Evolutionary conservation across 2,888 invertebrate genomes (phyloP).

Genomic region (Gnatocerus cornutus): DNA sequence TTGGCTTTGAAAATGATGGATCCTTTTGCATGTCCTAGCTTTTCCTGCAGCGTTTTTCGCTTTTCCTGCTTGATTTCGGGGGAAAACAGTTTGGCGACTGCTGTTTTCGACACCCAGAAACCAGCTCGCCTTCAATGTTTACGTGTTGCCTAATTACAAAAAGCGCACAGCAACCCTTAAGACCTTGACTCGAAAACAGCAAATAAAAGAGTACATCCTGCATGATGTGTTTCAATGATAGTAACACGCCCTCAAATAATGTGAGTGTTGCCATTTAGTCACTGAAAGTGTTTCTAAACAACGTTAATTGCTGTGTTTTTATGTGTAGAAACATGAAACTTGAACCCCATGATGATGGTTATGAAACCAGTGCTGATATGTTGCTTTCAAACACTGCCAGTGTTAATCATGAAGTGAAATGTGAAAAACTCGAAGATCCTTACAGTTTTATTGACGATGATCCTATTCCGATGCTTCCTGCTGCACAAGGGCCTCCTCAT

Average conservation of each 20-base stretch:
- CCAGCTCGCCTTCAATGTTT: constrained; percentile 61
- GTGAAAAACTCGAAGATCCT: constrained; percentile 79
- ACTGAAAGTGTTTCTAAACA: constrained; percentile 51
- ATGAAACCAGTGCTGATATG: constrained; percentile 86
- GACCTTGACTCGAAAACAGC: constrained; percentile 57
- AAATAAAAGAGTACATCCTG: constrained; percentile 41
- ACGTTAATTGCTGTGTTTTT: constrained; percentile 48
- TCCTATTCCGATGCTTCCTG: constrained; percentile 71
- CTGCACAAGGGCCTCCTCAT: constrained; percentile 62
- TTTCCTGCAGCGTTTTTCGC: no score
- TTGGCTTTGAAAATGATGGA: no score
- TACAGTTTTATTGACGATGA: constrained; percentile 92
- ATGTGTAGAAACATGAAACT: constrained; percentile 69
- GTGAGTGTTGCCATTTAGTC: constrained; percentile 49
- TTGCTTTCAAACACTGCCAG: constrained; percentile 70
- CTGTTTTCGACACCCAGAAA: constrained; percentile 35
- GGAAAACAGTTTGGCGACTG: constrained; percentile 5
- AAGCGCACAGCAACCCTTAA: constrained; percentile 56
- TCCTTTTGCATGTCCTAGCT: not conserved
- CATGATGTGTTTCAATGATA: constrained; percentile 43
- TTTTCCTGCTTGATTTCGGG: not conserved
- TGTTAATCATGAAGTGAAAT: constrained; percentile 69
- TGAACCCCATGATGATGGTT: constrained; percentile 91
- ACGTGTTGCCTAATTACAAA: constrained; percentile 61
- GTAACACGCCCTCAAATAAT: constrained; percentile 56